Evolutionary conservation across 2,797 vertebrate genomes (phyloP).

Genomic region (Galago senegalensis): DNA sequence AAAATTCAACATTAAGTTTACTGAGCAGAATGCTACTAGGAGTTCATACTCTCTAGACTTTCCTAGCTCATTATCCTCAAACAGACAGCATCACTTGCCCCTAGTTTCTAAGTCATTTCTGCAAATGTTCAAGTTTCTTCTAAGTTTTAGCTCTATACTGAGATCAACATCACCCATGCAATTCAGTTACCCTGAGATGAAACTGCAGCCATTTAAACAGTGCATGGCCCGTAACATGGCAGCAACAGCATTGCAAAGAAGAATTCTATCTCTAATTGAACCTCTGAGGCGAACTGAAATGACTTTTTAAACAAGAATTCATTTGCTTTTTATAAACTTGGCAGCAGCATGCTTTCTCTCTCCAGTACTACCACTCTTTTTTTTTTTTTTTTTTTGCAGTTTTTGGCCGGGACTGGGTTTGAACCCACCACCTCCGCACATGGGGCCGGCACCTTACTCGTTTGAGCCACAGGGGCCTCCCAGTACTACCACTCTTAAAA

Average conservation of each 20-base stretch:
- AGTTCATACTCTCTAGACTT: constrained; percentile 8
- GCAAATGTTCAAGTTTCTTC: constrained; percentile 71
- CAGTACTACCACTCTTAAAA: neutral
- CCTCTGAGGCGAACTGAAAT: constrained; percentile 67
- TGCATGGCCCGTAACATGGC: neutral
- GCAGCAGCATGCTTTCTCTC: neutral
- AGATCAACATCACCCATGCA: constrained; percentile 51
- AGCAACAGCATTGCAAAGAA: constrained; percentile 40
- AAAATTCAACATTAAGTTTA: neutral
- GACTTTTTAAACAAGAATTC: constrained; percentile 70
- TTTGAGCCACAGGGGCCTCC: no score
- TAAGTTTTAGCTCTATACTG: constrained; percentile 57
- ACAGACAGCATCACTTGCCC: neutral
- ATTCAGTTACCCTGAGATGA: constrained; percentile 66
- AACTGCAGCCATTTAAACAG: constrained; percentile 84
- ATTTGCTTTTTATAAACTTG: constrained; percentile 66
- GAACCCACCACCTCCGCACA: no score
- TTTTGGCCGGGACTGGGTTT: no score
- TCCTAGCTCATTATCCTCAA: constrained; percentile 41
- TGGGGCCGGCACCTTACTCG: no score
- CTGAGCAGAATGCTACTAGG: neutral
- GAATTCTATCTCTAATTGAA: constrained; percentile 75
- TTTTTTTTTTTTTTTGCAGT: no score
- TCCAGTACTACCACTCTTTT: neutral
- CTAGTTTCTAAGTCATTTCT: constrained; percentile 58